Evolutionary conservation across 1,140 invertebrate genomes (phyloP).

Genomic region (Drosophila pectinifera): DNA sequence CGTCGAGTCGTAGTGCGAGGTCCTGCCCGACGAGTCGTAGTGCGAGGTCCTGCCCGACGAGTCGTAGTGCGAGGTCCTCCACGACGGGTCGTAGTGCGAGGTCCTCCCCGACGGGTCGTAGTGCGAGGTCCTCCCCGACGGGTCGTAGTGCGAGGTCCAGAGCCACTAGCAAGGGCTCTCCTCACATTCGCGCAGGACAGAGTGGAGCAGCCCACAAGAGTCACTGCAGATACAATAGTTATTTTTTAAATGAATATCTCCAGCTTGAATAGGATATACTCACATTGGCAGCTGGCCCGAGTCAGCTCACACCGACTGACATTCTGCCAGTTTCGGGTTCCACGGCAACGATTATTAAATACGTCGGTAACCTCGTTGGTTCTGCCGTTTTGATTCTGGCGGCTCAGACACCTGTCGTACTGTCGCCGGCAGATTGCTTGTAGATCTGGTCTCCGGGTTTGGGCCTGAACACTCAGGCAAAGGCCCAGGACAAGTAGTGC

Average conservation of each 20-base stretch:
- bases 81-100: no score
- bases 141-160: neutral
- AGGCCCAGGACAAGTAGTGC: conserved; percentile 29
- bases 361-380: conserved; percentile 29
- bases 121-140: neutral
- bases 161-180: neutral
- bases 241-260: neutral
- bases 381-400: conserved; percentile 18
- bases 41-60: no score
- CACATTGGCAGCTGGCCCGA: conserved; percentile 45
- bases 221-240: conserved; percentile 18
- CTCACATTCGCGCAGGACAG: conserved; percentile 45
- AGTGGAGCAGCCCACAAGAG: conserved; percentile 4
- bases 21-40: neutral
- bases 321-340: conserved; percentile 14
- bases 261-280: conserved; percentile 8
- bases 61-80: no score
- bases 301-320: conserved; percentile 53
- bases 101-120: neutral
- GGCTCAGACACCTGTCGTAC: conserved; percentile 6
- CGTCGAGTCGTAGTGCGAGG: neutral
- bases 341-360: conserved; percentile 43
- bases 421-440: conserved; percentile 16
- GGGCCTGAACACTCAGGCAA: conserved; percentile 39
- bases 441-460: conserved; percentile 1